Base-by-base conservation (phyloP, 2,888 invertebrate species). In the Marronus borbonicus region DNA sequence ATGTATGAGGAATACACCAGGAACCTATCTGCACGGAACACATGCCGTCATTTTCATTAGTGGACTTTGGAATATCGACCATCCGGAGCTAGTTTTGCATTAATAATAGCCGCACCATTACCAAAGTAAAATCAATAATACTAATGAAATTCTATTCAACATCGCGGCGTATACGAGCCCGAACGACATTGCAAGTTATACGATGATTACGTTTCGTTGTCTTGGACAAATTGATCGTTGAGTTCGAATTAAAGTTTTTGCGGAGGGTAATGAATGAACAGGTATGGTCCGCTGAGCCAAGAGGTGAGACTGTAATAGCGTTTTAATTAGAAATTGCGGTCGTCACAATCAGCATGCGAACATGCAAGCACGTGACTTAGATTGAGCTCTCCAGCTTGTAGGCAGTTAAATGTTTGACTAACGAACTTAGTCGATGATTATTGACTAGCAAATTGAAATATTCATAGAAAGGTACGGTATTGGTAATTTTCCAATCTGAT, bases 171-270 rank as follows among this genome's bases (percentile, higher is more conserved):
- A 8, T 17, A 58, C 28, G 36, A 58, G 55, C 70, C 14, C n/a
- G 17, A 17, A 50, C 72, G 77, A 79, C 80, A 82, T 82, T 79
- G 78, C 79, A 66, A 81, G 70, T 58, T 70, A 70, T 70, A 70
- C 70, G 70, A 70, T 86, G 86, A 87, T 87, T 87, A 85, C 87
- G 84, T 84, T 86, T 86, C 86, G 87, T 87, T 87, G 86, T 88
- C 88, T 88, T 87, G 86, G 86, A 86, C 87, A 88, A 87, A 88
- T 88, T 87, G 87, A 88, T 87, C 87, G 85, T 86, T 55, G 77
- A 86, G 86, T 86, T 85, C 86, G 86, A 88, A 88, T 87, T 87
- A 87, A 87, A 87, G 85, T 87, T 87, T 87, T 87, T 87, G 86
- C 87, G 44, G 68, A 36, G 58, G 70, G 70, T 55, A 70, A 70